These are phyloP conservation scores for Fistularia tabacaria DNA, from an alignment of 2,797 vertebrate species.

Conservation along the genomic window DNA sequence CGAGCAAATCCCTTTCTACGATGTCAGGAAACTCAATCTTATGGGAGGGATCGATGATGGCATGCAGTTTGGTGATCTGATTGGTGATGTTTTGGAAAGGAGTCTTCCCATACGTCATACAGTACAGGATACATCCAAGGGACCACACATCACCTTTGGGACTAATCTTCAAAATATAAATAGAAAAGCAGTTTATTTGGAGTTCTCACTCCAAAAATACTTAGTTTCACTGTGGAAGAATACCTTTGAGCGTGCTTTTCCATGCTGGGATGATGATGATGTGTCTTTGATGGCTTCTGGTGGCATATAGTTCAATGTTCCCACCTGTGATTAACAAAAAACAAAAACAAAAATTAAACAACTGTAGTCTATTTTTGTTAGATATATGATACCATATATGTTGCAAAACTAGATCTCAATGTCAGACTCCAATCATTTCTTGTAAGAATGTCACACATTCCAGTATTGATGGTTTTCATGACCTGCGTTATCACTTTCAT, in stretches of 20 bases:
- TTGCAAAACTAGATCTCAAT: too few species aligned
- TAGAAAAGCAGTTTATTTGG: background rate
- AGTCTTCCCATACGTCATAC: conserved; percentile 94
- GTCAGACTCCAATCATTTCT: too few species aligned
- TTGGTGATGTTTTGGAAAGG: conserved; percentile 96
- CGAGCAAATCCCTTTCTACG: conserved; percentile 88
- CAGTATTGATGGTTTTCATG: too few species aligned
- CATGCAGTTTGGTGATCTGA: conserved; percentile 89
- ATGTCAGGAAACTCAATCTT: conserved; percentile 90
- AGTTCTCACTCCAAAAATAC: background rate
- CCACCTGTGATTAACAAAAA: conserved; percentile 76
- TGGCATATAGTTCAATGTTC: conserved; percentile 98
- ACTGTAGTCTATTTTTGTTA: background rate
- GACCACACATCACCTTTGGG: conserved; percentile 98
- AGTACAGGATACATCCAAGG: conserved; percentile 94
- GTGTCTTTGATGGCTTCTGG: conserved; percentile 95
- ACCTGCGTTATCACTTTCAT: too few species aligned
- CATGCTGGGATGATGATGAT: conserved; percentile 85
- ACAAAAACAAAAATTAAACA: background rate
- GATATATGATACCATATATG: too few species aligned
- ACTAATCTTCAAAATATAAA: conserved; percentile 81
- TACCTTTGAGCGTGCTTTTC: conserved; percentile 90
- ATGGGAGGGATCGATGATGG: conserved; percentile 87
- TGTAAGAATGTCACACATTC: background rate
- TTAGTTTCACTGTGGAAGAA: background rate